Evolutionary conservation across 2,888 invertebrate genomes (phyloP).

Genomic region (Lochmaea capreae): DNA sequence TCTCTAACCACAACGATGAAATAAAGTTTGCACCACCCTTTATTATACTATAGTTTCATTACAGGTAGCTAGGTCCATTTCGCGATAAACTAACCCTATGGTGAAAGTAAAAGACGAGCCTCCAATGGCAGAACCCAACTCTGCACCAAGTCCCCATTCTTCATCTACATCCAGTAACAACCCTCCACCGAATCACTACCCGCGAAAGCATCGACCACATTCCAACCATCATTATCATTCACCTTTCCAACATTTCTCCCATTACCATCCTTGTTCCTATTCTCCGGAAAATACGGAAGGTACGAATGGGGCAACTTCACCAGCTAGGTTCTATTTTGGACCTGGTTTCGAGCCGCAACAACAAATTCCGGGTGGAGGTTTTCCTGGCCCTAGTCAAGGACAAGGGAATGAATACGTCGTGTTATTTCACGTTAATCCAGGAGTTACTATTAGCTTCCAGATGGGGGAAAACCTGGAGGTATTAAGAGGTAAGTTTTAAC

Average conservation of each 20-base stretch:
- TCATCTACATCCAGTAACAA: constrained; percentile 35
- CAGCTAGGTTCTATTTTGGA: constrained; percentile 72
- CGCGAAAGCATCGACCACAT: constrained; percentile 45
- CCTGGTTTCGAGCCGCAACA: constrained; percentile 70
- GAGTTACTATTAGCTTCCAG: constrained; percentile 81
- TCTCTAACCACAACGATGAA: no score
- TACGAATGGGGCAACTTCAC: constrained; percentile 64
- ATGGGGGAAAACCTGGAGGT: constrained; percentile 81
- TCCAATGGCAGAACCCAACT: constrained; percentile 60
- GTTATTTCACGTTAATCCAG: constrained; percentile 80
- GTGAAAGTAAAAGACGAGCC: constrained; percentile 66
- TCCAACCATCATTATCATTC: constrained; percentile 69
- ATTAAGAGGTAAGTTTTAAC: constrained; percentile 76
- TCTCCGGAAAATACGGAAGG: constrained; percentile 66
- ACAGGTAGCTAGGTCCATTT: constrained; percentile 37
- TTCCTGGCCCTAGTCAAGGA: constrained; percentile 55
- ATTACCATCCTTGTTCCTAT: constrained; percentile 66
- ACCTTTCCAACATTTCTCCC: constrained; percentile 64
- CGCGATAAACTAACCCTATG: constrained; percentile 54
- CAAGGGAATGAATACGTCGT: constrained; percentile 72
- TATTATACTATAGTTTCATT: constrained; percentile 16
- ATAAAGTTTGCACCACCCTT: no score
- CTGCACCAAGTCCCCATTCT: constrained; percentile 51
- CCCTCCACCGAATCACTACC: constrained; percentile 33
- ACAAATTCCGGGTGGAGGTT: constrained; percentile 55